Conservation (phyloP, 2,113 vertebrate genomes). For the Alethe castanea region DNA sequence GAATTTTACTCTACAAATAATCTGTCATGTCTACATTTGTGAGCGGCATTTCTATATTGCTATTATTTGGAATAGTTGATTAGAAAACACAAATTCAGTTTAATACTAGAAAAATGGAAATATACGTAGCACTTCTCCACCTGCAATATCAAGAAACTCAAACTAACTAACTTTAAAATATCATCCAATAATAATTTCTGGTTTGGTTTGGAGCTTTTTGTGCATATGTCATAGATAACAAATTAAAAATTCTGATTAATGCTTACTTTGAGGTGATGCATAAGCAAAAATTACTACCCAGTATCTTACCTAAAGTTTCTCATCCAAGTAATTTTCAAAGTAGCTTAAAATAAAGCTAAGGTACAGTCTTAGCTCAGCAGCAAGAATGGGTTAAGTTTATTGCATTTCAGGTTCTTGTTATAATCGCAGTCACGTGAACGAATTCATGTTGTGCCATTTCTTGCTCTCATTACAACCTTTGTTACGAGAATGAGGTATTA, state of each 20-base stretch:
- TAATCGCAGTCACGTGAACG: slow-evolving; percentile 42
- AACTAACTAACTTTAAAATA: neutral
- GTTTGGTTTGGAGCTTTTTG: neutral
- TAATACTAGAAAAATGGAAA: slow-evolving; percentile 15
- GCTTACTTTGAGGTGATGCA: neutral
- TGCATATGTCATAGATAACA: neutral
- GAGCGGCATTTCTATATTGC: neutral
- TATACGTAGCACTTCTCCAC: neutral
- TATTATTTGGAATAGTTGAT: neutral
- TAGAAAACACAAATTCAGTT: neutral
- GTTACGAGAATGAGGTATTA: slow-evolving; percentile 57
- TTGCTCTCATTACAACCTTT: slow-evolving; percentile 71
- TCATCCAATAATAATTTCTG: neutral
- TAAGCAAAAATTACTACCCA: neutral
- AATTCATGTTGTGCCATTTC: slow-evolving; percentile 64
- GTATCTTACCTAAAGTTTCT: neutral
- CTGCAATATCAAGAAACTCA: neutral
- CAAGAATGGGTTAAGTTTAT: slow-evolving; percentile 69
- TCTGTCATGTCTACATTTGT: neutral
- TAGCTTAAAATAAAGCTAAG: neutral
- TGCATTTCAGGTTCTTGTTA: slow-evolving; percentile 60
- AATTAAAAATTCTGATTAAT: neutral
- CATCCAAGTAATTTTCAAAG: neutral
- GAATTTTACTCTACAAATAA: neutral
- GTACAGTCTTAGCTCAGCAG: neutral